Evolutionary conservation across 2,113 vertebrate genomes (phyloP).

Genomic region (Pluvialis apricaria): DNA sequence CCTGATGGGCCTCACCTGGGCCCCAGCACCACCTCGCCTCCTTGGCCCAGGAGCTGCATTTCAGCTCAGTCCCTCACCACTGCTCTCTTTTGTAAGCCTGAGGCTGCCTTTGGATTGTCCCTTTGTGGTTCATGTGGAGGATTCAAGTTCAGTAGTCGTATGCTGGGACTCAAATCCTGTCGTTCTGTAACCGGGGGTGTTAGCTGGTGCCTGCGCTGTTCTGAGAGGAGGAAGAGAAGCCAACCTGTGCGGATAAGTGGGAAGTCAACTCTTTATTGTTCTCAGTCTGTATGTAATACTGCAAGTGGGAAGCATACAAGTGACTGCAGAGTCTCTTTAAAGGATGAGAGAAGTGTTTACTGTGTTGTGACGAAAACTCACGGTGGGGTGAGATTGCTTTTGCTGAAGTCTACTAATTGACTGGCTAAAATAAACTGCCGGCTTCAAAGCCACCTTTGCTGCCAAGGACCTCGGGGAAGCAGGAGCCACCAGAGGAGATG

Average conservation of each 20-base stretch:
- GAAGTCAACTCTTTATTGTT: background rate
- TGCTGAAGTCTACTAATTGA: background rate
- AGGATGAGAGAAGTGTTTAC: background rate
- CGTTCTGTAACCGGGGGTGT: fast-evolving
- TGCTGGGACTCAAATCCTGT: fast-evolving
- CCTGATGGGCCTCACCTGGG: background rate
- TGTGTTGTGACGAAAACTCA: background rate
- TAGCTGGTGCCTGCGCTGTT: fast-evolving
- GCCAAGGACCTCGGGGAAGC: fast-evolving
- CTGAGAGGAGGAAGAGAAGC: background rate
- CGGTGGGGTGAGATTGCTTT: background rate
- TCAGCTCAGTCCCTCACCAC: fast-evolving
- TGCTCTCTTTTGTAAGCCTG: fast-evolving
- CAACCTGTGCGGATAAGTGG: too few relatives aligned
- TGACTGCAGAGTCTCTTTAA: background rate
- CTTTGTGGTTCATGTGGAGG: fast-evolving
- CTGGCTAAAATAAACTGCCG: background rate
- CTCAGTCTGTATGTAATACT: fast-evolving
- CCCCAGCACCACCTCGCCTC: background rate
- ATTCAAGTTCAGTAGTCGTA: background rate
- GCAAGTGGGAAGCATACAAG: background rate
- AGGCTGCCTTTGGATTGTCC: fast-evolving
- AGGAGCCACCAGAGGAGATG: fast-evolving
- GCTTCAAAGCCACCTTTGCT: background rate
- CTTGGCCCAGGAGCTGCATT: background rate